These are phyloP conservation scores for Nestor notabilis DNA, from an alignment of 2,113 vertebrate genomes.

Conservation along the genomic window DNA sequence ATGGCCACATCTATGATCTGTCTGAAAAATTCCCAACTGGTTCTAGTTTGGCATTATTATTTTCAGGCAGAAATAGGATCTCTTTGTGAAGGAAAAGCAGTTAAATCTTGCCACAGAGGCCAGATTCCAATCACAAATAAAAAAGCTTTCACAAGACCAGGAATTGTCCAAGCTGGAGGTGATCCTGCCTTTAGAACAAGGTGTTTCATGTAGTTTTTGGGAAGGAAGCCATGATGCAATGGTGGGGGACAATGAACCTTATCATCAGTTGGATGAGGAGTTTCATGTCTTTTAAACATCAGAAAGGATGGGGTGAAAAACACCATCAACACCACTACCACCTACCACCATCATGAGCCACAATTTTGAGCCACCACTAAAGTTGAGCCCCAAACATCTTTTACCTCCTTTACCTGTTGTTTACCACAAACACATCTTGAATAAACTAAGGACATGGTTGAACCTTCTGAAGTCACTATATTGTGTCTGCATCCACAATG, in stretches of 20 bases:
- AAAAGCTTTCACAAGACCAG: background rate
- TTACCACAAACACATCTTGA: background rate
- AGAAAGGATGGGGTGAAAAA: background rate
- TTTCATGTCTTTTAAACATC: background rate
- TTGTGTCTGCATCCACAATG: background rate
- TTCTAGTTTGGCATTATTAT: background rate
- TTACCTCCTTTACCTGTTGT: background rate
- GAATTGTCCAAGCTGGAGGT: background rate
- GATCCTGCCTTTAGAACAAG: background rate
- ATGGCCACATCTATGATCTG: background rate
- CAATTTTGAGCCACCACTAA: background rate
- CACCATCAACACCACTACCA: background rate
- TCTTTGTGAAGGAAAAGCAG: background rate
- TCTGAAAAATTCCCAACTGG: background rate
- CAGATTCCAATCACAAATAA: background rate
- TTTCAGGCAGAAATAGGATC: background rate
- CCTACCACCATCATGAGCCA: rapidly evolving
- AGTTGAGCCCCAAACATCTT: rapidly evolving
- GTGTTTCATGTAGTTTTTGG: background rate
- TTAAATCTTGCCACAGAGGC: background rate
- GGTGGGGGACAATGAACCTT: background rate
- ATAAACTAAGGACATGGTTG: background rate
- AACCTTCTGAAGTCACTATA: background rate
- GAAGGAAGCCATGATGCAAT: background rate
- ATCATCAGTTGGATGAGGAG: background rate